These are phyloP conservation scores for Hyperoodon ampullatus DNA, from an alignment of 2,113 vertebrate species.

Conservation along the genomic window DNA sequence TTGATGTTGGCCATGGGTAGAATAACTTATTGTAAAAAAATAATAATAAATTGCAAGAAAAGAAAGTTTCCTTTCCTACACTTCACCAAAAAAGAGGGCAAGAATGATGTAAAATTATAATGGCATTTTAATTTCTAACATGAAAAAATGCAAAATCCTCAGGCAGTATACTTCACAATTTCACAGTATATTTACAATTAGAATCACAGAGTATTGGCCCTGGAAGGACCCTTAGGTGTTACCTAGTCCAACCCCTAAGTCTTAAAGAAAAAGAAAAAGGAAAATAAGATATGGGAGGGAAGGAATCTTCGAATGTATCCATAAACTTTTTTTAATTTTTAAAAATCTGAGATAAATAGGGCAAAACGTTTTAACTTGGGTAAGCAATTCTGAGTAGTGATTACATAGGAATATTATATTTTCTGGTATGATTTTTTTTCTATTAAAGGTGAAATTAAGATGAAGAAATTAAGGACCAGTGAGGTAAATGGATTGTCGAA, in stretches of 20 bases:
- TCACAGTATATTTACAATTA: not conserved
- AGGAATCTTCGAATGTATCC: not conserved
- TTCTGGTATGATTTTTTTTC: not conserved
- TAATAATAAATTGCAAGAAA: not conserved
- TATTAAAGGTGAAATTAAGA: not conserved
- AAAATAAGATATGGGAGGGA: not conserved
- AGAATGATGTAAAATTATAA: not conserved
- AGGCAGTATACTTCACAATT: not conserved
- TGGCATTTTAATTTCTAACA: not conserved
- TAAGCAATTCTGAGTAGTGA: not conserved
- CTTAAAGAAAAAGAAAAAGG: not conserved
- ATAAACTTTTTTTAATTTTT: not conserved
- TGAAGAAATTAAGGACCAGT: not conserved
- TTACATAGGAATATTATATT: not conserved
- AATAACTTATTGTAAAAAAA: not conserved
- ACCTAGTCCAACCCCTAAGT: not conserved
- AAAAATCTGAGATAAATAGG: not conserved
- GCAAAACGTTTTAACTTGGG: not conserved
- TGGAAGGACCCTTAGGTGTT: not conserved
- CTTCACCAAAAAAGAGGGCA: not conserved
- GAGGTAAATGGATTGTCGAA: not conserved
- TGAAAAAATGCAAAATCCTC: slow-evolving; percentile 8
- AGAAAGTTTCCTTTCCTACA: not conserved
- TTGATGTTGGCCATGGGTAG: not conserved
- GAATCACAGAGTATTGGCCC: not conserved